Percentiles rank a stretch among this genome's conserved stretches.
phyloP scores from a whole-genome alignment of 2,113 vertebrate species.

The Cephalopterus ornatus region DNA sequence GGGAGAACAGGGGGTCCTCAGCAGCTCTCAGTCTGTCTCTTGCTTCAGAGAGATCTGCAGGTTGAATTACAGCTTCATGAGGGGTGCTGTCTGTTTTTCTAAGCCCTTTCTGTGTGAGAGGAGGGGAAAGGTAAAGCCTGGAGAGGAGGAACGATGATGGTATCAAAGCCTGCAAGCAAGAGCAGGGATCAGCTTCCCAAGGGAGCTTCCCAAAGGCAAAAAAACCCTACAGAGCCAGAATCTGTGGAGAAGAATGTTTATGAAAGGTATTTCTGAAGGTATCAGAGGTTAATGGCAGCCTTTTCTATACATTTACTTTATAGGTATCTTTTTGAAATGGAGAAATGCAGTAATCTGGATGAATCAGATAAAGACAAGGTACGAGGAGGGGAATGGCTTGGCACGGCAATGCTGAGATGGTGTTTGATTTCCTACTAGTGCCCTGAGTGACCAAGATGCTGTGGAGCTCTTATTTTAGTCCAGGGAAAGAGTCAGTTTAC shows the following conservation, averaged over 20 bases:
- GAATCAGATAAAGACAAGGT: neutral
- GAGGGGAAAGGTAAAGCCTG: neutral
- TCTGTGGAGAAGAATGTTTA: neutral
- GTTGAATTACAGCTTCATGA: neutral
- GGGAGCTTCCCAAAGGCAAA: neutral
- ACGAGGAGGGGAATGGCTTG: neutral
- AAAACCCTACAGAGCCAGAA: neutral
- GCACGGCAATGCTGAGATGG: neutral
- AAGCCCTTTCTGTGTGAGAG: neutral
- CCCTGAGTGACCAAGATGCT: neutral
- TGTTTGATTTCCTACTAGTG: neutral
- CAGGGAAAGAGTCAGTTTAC: neutral
- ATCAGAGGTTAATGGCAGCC: neutral
- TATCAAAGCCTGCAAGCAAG: neutral
- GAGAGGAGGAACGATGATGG: neutral
- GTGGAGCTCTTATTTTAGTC: neutral
- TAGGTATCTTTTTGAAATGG: neutral
- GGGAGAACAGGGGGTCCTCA: neutral
- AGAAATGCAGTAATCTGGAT: neutral
- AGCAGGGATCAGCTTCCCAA: neutral
- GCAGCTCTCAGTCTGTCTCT: neutral
- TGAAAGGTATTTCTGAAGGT: neutral
- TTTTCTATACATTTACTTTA: neutral
- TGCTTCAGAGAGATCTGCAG: neutral
- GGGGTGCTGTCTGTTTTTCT: neutral